These are phyloP conservation scores for Vireo griseus DNA, from an alignment of 2,797 vertebrate species.

Conservation along the genomic window DNA sequence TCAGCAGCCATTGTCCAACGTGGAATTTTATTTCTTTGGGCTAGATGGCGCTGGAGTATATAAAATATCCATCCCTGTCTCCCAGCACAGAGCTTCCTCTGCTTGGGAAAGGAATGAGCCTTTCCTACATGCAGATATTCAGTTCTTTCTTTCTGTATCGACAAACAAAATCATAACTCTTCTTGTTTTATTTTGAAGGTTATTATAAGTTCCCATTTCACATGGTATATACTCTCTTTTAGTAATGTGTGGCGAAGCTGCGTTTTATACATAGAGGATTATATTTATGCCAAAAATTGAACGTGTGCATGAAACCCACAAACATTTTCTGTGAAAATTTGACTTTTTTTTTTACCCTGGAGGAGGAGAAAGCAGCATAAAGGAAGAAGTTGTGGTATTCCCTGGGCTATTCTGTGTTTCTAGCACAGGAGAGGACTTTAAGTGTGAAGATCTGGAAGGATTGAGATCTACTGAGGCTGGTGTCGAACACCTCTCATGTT, in stretches of 20 bases:
- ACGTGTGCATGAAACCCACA: background rate
- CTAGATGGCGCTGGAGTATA: constrained; percentile 63
- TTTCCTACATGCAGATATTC: background rate
- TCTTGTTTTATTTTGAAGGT: background rate
- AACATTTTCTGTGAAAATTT: background rate
- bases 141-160: background rate
- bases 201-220: background rate
- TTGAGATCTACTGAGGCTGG: background rate
- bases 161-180: background rate
- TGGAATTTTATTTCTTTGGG: background rate
- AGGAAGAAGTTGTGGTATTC: background rate
- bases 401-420: background rate
- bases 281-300: background rate
- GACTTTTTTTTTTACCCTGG: background rate
- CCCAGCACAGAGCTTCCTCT: background rate
- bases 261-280: background rate
- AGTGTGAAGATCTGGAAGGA: background rate
- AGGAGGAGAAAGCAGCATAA: background rate
- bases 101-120: background rate
- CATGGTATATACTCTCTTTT: background rate
- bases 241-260: background rate
- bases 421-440: background rate
- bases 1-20: background rate
- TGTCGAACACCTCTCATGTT: background rate
- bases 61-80: background rate